Base-by-base conservation (phyloP, 2,797 vertebrate species). In the Poliocrania exsul region DNA sequence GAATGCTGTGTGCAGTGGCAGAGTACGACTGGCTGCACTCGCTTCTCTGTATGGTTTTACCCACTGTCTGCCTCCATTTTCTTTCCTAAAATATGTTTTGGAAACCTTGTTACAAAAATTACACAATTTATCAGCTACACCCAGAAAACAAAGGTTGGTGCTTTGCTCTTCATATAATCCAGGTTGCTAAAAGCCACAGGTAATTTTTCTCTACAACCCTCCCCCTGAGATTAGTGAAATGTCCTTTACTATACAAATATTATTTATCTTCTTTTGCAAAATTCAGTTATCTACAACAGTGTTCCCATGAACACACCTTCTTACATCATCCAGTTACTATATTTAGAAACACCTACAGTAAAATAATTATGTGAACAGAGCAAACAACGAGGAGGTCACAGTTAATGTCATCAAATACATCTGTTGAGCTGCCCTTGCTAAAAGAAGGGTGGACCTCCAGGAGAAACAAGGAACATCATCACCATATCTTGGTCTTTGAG, bases 331-430 rank as follows among this genome's bases (percentile, higher is more conserved):
- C 57, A 21, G 81, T 78, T 82, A 67, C 93, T 93, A 85, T 91
- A 85, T 82, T 95, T 92, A 92, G 90, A 94, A 80, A 79, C 37
- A 93, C 72, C 81, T 86, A 82, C 79, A 93, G 88, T 92, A 90
- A 94, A 93, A 96, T 88, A 87, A 92, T 92, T 74, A 87, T 5
- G 53, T 69, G 92, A 81, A 65, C 44, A 85, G 57, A 89, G 67
- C 88, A 89, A 96, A 92, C 92, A 93, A 56, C 15, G 14, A 51
- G 65, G 51, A 89, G 91, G 92, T 89, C 86, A 88, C 65, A n/a
- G 50, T 50, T 51, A 16, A 86, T 90, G 88, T 89, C 72, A 85
- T 60, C 65, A 57, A 75, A 67, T 37, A 57, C 35, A 71, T 40
- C 73, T 64, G 50, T 44, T 73, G 19, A 67, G 33, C 29, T 74